A percentile compares a stretch with the other conserved stretches of the same genome.
phyloP scores from a whole-genome alignment of 2,113 vertebrate species.

The Bufo bufo region DNA sequence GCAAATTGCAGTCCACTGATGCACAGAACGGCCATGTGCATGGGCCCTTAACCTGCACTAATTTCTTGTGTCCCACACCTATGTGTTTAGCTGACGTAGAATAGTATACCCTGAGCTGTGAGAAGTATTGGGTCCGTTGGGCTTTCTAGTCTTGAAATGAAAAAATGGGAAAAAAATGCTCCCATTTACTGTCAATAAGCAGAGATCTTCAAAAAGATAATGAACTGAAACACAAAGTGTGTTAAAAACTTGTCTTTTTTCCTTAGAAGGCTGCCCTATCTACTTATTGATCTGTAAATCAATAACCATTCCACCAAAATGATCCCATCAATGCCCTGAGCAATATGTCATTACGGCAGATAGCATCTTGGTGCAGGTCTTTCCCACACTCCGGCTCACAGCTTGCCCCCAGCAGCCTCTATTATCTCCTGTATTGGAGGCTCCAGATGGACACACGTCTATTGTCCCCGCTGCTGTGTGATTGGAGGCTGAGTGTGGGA shows the following conservation, averaged over 20 bases:
- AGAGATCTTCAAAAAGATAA: neutral
- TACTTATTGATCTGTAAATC: neutral
- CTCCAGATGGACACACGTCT: constrained; percentile 50
- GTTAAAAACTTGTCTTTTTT: too few relatives aligned
- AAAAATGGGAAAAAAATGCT: neutral
- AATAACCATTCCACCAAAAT: neutral
- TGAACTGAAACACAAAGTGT: neutral
- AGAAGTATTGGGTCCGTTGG: too few relatives aligned
- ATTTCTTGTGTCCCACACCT: too few relatives aligned
- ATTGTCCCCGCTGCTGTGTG: constrained; percentile 20
- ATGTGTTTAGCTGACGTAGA: too few relatives aligned
- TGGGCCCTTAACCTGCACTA: too few relatives aligned
- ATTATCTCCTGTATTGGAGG: constrained; percentile 21
- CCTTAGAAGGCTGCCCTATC: too few relatives aligned
- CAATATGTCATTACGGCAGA: neutral
- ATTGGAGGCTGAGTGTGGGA: constrained; percentile 55
- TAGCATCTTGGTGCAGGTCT: neutral
- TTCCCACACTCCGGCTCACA: constrained; percentile 47
- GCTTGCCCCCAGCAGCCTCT: constrained; percentile 6
- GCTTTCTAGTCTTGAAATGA: too few relatives aligned
- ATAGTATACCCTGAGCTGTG: too few relatives aligned
- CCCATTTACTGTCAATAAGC: neutral
- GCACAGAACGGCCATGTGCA: too few relatives aligned
- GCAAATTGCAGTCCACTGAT: too few relatives aligned
- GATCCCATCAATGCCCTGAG: neutral